Evolutionary conservation across 2,113 vertebrate genomes (phyloP).

Genomic region (Xerus inauris): DNA sequence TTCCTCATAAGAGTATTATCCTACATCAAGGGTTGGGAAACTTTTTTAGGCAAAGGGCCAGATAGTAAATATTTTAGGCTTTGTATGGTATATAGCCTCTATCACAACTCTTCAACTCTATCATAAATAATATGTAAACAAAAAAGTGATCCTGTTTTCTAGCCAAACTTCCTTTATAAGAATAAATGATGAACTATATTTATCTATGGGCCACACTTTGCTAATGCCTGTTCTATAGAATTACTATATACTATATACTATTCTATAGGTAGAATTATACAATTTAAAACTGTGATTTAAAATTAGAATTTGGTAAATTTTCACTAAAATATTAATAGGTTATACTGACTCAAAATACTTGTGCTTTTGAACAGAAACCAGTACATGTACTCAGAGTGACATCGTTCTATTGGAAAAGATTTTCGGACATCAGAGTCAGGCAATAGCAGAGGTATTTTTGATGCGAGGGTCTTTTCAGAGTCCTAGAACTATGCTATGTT

Average conservation of each 20-base stretch:
- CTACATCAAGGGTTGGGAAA: neutral
- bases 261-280: no score
- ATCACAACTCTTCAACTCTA: neutral
- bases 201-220: neutral
- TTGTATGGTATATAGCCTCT: neutral
- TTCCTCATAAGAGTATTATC: neutral
- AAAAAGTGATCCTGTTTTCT: neutral
- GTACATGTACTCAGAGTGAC: neutral
- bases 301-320: neutral
- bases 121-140: neutral
- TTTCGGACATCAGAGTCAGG: neutral
- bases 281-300: slow-evolving; percentile 37
- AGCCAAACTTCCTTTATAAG: neutral
- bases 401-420: neutral
- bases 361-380: slow-evolving; percentile 19
- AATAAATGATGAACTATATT: neutral
- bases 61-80: neutral
- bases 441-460: neutral
- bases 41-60: neutral
- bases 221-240: neutral
- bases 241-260: no score
- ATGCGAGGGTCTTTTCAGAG: neutral
- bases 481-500: neutral
- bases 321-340: neutral
- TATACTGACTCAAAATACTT: neutral